These are phyloP conservation scores for Vombatus ursinus DNA, from an alignment of 2,113 vertebrate species.

Conservation along the genomic window DNA sequence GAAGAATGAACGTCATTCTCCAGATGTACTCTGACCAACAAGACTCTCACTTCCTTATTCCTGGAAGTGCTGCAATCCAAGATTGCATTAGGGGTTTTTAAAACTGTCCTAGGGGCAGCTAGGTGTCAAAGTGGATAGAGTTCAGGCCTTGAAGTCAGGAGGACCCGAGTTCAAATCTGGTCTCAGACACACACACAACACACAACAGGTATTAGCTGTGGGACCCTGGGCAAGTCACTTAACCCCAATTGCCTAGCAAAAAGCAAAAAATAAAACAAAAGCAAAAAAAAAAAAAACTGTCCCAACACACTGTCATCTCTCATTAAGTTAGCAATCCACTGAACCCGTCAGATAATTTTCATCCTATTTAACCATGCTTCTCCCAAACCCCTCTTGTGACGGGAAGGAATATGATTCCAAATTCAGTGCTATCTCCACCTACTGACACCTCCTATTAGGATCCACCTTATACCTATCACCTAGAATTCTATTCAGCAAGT, in stretches of 20 bases:
- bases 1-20: not conserved
- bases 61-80: not conserved
- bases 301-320: not conserved
- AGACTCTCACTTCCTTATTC: not conserved
- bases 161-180: no score
- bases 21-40: not conserved
- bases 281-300: no score
- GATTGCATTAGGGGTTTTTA: not conserved
- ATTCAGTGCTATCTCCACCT: not conserved
- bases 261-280: no score
- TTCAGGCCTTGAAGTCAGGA: no score
- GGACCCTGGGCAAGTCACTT: no score
- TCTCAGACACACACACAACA: no score
- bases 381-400: not conserved
- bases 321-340: not conserved
- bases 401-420: not conserved
- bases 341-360: not conserved
- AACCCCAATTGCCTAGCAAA: no score
- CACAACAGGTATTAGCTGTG: no score
- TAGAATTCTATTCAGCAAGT: no score
- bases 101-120: not conserved
- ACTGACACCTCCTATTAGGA: not conserved
- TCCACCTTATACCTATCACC: not conserved
- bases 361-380: not conserved
- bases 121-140: no score